A percentile compares a stretch with the other conserved stretches of the same genome.
Evolutionary conservation across 2,888 invertebrate species (phyloP).

Genomic region (Drosophila algonquin): DNA sequence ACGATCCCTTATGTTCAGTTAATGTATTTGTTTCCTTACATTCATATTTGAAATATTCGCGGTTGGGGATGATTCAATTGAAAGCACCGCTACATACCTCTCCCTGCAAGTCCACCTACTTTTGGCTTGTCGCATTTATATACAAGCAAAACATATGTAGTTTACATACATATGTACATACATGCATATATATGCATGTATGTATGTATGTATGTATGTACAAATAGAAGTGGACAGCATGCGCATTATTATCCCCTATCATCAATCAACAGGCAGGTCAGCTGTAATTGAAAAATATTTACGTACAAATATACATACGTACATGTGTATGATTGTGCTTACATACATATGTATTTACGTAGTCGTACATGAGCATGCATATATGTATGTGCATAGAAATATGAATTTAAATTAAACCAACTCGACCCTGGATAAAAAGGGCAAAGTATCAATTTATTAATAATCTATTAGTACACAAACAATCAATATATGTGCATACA

Average conservation of each 20-base stretch:
- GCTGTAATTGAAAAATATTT: slow-evolving; percentile 34
- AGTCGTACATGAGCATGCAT: not conserved
- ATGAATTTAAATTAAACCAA: slow-evolving; percentile 48
- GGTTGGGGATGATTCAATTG: not conserved
- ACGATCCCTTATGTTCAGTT: no score
- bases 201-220: no score
- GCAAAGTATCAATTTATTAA: slow-evolving; percentile 34
- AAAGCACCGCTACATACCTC: not conserved
- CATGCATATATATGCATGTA: no score
- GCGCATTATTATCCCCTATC: slow-evolving; percentile 43
- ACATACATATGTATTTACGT: no score
- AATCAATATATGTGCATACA: not conserved
- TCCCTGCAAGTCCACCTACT: not conserved
- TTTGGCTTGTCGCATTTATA: slow-evolving; percentile 7
- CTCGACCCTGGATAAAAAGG: slow-evolving; percentile 41
- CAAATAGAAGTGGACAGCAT: slow-evolving; percentile 29
- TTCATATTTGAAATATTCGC: not conserved
- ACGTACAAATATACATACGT: slow-evolving; percentile 14
- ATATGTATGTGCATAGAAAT: slow-evolving; percentile 5
- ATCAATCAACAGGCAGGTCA: slow-evolving; percentile 17
- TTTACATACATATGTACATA: no score
- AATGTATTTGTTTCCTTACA: not conserved
- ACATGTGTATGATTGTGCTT: not conserved
- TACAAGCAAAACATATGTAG: no score
- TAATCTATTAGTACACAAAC: not conserved